Conservation (phyloP, 2,797 vertebrate genomes). For the Phoebastria nigripes region DNA sequence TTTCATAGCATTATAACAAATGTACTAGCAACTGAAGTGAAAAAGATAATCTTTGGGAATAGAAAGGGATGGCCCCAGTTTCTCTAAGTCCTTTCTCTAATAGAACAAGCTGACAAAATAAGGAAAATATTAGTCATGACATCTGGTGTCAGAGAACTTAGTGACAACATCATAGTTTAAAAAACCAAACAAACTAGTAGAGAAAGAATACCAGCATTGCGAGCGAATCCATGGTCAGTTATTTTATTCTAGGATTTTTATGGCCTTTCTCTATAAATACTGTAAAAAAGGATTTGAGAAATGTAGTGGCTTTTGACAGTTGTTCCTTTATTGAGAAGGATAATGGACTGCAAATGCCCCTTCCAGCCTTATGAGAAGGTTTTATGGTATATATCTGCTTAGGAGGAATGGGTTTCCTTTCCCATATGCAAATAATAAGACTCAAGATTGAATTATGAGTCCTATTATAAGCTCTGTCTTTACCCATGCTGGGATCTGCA, state of each 20-base stretch:
- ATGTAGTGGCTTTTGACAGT: neutral
- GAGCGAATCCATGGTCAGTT: neutral
- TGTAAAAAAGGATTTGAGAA: neutral
- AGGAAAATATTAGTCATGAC: neutral
- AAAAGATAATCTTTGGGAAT: neutral
- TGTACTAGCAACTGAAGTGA: neutral
- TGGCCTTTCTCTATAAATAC: neutral
- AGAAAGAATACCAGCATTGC: neutral
- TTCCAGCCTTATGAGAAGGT: neutral
- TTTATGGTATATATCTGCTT: neutral
- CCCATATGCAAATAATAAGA: neutral
- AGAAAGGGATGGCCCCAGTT: neutral
- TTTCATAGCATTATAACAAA: neutral
- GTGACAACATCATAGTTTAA: neutral
- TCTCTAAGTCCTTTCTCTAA: neutral
- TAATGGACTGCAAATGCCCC: neutral
- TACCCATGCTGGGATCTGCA: neutral
- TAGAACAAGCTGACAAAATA: neutral
- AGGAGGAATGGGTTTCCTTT: neutral
- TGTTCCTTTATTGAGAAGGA: neutral
- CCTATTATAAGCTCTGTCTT: neutral
- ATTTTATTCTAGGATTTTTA: neutral
- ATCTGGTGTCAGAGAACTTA: neutral
- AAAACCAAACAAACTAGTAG: neutral
- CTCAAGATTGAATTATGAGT: neutral